phyloP scores from a whole-genome alignment of 2,113 vertebrate genomes.

The Callipepla californica region DNA sequence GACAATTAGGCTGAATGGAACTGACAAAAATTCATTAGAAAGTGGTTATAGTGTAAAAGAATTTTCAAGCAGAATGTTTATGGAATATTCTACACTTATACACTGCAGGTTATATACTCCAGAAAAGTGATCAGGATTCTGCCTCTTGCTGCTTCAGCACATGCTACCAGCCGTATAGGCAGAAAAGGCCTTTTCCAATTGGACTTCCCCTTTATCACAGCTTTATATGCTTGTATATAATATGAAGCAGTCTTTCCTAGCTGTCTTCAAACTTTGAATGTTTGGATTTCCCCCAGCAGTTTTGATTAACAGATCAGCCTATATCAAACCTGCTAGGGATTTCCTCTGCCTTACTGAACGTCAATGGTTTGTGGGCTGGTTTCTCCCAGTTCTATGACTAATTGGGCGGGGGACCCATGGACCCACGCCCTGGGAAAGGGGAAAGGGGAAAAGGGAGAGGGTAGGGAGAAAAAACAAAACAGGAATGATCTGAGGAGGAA shows the following conservation, averaged over 20 bases:
- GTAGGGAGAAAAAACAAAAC: too few relatives aligned
- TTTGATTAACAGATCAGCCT: constrained; percentile 61
- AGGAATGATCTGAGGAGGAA: too few relatives aligned
- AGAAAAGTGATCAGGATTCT: not conserved
- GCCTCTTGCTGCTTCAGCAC: not conserved
- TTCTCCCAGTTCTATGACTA: too few relatives aligned
- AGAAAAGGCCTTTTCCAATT: constrained; percentile 52
- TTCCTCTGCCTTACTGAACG: constrained; percentile 24
- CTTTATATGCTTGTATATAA: constrained; percentile 54
- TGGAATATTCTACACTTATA: not conserved
- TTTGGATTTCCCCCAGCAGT: constrained; percentile 56
- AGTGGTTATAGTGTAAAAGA: not conserved
- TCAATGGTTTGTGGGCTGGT: too few relatives aligned
- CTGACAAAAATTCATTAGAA: not conserved
- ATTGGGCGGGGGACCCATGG: too few relatives aligned
- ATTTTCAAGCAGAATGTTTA: not conserved
- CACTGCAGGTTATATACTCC: rapidly evolving
- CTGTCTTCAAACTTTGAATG: constrained; percentile 41
- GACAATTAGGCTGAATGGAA: not conserved
- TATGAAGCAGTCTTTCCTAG: constrained; percentile 58
- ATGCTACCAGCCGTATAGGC: not conserved
- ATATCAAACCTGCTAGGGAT: constrained; percentile 56
- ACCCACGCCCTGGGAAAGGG: too few relatives aligned
- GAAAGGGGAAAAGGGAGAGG: too few relatives aligned
- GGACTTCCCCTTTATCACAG: constrained; percentile 45